phyloP scores from a whole-genome alignment of 2,797 vertebrate genomes.

The Poeciliopsis gracilis region DNA sequence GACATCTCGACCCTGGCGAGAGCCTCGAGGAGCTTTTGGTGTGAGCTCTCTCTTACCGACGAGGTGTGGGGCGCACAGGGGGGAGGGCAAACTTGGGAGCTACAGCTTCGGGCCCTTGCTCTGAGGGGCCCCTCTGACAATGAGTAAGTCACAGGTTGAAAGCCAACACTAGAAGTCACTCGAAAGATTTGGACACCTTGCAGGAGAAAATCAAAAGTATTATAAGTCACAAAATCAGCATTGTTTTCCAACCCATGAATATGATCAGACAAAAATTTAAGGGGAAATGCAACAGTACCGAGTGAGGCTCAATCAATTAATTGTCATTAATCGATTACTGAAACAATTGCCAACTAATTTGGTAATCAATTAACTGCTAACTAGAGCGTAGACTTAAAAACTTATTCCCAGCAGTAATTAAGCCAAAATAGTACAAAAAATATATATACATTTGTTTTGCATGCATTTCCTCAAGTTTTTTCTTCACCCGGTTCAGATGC shows the following conservation, averaged over 20 bases:
- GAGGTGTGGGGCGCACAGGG: constrained; percentile 20
- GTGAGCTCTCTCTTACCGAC: constrained; percentile 41
- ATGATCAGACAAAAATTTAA: neutral
- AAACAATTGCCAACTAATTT: no score
- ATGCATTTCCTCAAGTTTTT: no score
- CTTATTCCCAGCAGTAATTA: no score
- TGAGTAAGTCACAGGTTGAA: constrained; percentile 58
- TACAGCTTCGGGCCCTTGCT: constrained; percentile 66
- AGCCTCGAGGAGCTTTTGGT: constrained; percentile 53
- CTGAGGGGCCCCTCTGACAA: constrained; percentile 65
- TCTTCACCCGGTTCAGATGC: no score
- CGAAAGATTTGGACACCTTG: constrained; percentile 55
- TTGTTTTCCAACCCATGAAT: neutral
- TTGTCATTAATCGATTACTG: no score
- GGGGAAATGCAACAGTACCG: no score
- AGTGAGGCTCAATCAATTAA: no score
- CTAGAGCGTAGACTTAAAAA: no score
- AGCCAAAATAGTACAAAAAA: no score
- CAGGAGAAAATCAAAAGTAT: constrained; percentile 38
- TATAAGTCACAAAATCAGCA: constrained; percentile 46
- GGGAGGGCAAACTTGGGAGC: constrained; percentile 43
- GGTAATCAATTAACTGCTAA: no score
- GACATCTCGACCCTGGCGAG: constrained; percentile 85
- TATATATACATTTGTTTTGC: no score
- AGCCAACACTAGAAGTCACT: constrained; percentile 50